Conservation (phyloP, 2,113 vertebrate species). For the Thryonomys swinderianus region DNA sequence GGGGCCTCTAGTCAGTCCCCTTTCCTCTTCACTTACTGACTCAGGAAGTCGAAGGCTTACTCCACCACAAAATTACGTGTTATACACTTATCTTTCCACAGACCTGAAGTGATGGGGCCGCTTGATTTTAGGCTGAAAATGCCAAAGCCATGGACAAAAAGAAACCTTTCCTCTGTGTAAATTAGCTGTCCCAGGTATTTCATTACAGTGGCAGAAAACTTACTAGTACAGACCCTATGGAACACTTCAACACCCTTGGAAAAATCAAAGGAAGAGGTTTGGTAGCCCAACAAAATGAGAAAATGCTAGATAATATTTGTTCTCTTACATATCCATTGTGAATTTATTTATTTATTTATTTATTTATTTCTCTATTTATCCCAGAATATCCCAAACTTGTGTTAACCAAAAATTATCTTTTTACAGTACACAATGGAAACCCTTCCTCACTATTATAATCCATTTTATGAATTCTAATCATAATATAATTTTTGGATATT, state of each 20-base stretch:
- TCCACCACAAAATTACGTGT: neutral
- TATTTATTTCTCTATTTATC: neutral
- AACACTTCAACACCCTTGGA: neutral
- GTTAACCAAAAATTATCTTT: neutral
- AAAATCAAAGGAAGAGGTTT: neutral
- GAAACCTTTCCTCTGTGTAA: neutral
- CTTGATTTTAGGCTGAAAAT: neutral
- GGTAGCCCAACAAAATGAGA: neutral
- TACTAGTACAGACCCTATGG: neutral
- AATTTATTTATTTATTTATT: neutral
- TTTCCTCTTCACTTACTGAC: neutral
- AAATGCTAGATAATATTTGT: neutral
- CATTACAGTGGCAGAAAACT: neutral
- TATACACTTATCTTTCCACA: neutral
- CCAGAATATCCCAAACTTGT: neutral
- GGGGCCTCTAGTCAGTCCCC: neutral
- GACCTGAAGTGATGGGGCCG: neutral
- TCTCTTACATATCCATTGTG: neutral
- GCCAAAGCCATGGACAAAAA: neutral
- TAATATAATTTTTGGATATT: neutral
- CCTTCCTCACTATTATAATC: neutral
- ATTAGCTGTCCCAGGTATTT: neutral
- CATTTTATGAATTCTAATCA: conserved; percentile 9
- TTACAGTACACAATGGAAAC: neutral
- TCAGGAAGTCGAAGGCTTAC: neutral